These are phyloP conservation scores for Lymantria monacha DNA, from an alignment of 2,888 invertebrate species.

Conservation along the genomic window DNA sequence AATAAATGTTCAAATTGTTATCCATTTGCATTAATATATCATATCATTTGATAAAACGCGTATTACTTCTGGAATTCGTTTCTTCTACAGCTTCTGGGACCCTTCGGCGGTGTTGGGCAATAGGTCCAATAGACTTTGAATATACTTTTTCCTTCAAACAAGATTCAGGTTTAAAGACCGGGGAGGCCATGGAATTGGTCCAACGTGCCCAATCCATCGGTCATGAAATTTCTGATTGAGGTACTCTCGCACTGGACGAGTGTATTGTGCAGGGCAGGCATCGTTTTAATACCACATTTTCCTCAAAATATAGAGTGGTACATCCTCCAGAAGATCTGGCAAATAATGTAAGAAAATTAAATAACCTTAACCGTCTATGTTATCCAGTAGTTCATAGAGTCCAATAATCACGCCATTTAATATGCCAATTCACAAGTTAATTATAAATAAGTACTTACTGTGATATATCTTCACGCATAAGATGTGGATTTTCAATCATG, in stretches of 20 bases:
- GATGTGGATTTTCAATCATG: conserved; percentile 14
- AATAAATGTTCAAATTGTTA: no score
- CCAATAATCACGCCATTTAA: not conserved
- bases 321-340: not conserved
- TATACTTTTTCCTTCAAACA: no score
- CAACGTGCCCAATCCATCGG: not conserved
- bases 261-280: not conserved
- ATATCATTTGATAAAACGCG: no score
- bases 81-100: no score
- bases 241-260: not conserved
- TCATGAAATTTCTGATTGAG: not conserved
- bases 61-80: no score
- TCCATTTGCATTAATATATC: no score
- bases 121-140: no score
- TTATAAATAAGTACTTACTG: conserved; percentile 15
- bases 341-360: not conserved
- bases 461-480: conserved; percentile 11
- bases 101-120: no score
- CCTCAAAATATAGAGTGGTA: not conserved
- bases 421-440: conserved; percentile 17
- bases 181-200: not conserved
- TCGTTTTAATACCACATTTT: not conserved
- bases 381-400: not conserved
- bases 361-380: not conserved
- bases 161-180: not conserved